A percentile compares a stretch with the other conserved stretches of the same genome.
phyloP scores from a whole-genome alignment of 2,888 invertebrate species.

The Chorisops tibialis region DNA sequence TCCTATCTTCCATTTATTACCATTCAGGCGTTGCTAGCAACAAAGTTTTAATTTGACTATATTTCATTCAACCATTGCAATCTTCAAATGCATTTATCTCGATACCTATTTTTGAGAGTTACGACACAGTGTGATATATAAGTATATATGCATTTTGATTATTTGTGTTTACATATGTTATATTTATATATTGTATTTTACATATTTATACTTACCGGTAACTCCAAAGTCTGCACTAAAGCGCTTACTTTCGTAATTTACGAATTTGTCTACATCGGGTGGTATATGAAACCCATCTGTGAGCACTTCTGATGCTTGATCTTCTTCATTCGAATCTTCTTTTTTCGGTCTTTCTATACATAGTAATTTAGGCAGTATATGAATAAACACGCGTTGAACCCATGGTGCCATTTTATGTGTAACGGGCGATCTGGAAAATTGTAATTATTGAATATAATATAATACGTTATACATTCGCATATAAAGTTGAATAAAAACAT shows the following conservation, averaged over 20 bases:
- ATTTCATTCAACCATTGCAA: too few species aligned
- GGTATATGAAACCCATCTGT: constrained; percentile 75
- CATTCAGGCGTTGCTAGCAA: too few species aligned
- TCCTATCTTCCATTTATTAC: too few species aligned
- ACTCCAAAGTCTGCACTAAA: constrained; percentile 71
- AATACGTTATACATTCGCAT: too few species aligned
- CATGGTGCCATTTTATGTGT: constrained; percentile 90
- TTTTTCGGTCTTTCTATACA: constrained; percentile 86
- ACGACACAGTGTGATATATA: too few species aligned
- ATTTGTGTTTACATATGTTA: not conserved
- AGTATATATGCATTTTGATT: not conserved
- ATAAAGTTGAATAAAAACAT: too few species aligned
- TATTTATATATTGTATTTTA: not conserved
- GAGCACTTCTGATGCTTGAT: constrained; percentile 63
- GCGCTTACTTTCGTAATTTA: constrained; percentile 60
- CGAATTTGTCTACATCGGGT: constrained; percentile 63
- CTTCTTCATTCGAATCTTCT: constrained; percentile 62
- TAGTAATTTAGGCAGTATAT: constrained; percentile 79
- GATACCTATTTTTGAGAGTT: too few species aligned
- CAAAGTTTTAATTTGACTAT: too few species aligned
- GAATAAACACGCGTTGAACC: constrained; percentile 83
- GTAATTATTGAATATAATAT: too few species aligned
- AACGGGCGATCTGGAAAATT: constrained; percentile 68
- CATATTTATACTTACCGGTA: constrained; percentile 59
- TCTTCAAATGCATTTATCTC: too few species aligned